phyloP scores from a whole-genome alignment of 2,797 vertebrate genomes.

The Brachyrhaphis roseni region DNA sequence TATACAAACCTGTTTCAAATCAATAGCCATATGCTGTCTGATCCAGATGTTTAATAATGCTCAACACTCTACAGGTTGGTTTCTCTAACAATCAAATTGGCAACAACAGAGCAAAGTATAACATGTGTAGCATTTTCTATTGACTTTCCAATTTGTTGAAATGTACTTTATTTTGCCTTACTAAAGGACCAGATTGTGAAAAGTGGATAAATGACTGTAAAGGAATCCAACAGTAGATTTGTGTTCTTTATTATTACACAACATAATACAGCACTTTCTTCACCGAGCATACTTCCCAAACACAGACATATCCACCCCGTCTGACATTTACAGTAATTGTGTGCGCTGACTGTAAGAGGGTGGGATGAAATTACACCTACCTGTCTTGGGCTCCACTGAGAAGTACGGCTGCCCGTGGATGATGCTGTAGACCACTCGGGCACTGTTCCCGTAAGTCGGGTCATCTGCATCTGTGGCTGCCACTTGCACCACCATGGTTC shows the following conservation, averaged over 20 bases:
- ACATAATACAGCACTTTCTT: background rate
- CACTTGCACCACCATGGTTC: constrained; percentile 95
- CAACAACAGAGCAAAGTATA: too few relatives aligned
- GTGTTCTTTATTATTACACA: background rate
- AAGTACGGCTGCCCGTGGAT: constrained; percentile 96
- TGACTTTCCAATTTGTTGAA: background rate
- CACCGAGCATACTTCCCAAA: background rate
- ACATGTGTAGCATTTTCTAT: background rate
- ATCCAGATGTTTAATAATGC: too few relatives aligned
- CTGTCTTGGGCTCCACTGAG: constrained; percentile 97
- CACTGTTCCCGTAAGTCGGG: constrained; percentile 95
- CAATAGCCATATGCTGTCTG: too few relatives aligned
- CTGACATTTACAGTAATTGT: background rate
- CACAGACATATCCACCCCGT: background rate
- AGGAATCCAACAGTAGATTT: background rate
- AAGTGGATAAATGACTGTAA: background rate
- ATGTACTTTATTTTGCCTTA: background rate
- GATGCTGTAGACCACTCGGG: constrained; percentile 96
- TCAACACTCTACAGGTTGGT: too few relatives aligned
- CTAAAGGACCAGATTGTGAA: background rate
- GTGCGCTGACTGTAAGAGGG: constrained; percentile 1
- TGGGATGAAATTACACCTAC: constrained; percentile 65
- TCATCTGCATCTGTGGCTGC: constrained; percentile 96
- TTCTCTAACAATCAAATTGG: too few relatives aligned
- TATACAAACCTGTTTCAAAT: too few relatives aligned